phyloP scores from a whole-genome alignment of 2,888 invertebrate genomes.

The Stenoptilia bipunctidactyla region DNA sequence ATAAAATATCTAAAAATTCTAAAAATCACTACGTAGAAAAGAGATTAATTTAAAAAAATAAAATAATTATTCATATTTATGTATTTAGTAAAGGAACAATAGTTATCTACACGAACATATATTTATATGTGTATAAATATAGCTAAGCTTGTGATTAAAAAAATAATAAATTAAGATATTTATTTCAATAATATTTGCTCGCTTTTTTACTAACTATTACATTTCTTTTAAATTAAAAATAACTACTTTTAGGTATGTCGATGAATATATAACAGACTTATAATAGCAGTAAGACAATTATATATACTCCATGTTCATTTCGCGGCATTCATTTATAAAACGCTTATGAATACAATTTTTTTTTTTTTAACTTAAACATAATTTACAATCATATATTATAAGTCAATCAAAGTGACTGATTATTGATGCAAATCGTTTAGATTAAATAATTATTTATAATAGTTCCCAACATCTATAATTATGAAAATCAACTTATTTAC shows the following conservation, averaged over 20 bases:
- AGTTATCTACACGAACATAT: constrained; percentile 1
- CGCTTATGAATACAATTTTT: too few relatives aligned
- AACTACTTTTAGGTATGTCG: neutral
- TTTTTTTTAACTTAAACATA: too few relatives aligned
- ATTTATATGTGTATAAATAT: neutral
- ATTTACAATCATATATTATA: too few relatives aligned
- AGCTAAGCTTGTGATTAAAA: neutral
- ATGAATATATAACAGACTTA: neutral
- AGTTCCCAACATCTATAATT: too few relatives aligned
- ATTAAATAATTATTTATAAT: too few relatives aligned
- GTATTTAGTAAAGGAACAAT: neutral
- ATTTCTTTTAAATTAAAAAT: neutral
- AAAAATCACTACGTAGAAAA: neutral
- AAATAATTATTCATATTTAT: neutral
- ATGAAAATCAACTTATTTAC: too few relatives aligned
- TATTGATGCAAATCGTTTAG: too few relatives aligned
- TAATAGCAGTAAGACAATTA: too few relatives aligned
- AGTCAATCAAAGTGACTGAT: too few relatives aligned
- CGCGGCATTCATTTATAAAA: too few relatives aligned
- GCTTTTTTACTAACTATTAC: neutral
- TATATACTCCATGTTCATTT: too few relatives aligned
- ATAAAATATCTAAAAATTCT: neutral
- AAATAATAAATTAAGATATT: neutral
- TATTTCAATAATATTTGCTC: neutral
- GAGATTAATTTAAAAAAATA: neutral